Percentiles rank a stretch among this genome's conserved stretches.
These are phyloP conservation scores for Bombus sibiricus DNA, from an alignment of 1,140 invertebrate genomes.

Conservation along the genomic window DNA sequence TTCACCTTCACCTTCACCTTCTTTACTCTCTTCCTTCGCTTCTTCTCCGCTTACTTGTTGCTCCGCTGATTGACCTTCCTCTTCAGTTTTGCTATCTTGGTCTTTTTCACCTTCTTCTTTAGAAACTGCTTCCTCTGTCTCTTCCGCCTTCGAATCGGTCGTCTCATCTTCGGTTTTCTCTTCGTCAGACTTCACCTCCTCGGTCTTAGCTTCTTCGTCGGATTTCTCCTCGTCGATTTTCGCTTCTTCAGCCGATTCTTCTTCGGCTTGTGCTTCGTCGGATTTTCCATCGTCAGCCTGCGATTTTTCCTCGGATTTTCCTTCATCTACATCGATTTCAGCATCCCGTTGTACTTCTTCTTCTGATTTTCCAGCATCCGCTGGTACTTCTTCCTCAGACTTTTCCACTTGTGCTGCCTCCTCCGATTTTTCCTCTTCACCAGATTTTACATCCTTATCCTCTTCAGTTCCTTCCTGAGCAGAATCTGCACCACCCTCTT, in stretches of 20 bases:
- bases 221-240: constrained; percentile 62
- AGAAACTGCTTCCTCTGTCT: constrained; percentile 30
- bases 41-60: constrained; percentile 37
- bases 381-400: constrained; percentile 55
- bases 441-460: neutral
- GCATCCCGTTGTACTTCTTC: neutral
- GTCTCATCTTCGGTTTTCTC: constrained; percentile 46
- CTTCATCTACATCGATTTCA: neutral
- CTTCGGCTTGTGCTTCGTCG: constrained; percentile 64
- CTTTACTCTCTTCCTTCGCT: constrained; percentile 32
- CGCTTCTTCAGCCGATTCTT: constrained; percentile 64
- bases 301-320: constrained; percentile 59
- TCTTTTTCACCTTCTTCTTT: constrained; percentile 35
- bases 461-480: constrained; percentile 22
- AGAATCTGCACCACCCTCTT: constrained; percentile 31
- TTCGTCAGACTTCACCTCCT: constrained; percentile 60
- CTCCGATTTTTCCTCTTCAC: constrained; percentile 16
- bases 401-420: neutral
- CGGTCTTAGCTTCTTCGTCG: constrained; percentile 71
- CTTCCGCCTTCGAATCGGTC: constrained; percentile 37
- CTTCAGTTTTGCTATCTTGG: constrained; percentile 34
- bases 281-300: constrained; percentile 59
- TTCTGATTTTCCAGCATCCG: constrained; percentile 9
- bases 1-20: constrained; percentile 21
- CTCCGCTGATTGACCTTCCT: constrained; percentile 29